Evolutionary conservation across 1,140 invertebrate genomes (phyloP).

Genomic region (Drosophila rhopaloa): DNA sequence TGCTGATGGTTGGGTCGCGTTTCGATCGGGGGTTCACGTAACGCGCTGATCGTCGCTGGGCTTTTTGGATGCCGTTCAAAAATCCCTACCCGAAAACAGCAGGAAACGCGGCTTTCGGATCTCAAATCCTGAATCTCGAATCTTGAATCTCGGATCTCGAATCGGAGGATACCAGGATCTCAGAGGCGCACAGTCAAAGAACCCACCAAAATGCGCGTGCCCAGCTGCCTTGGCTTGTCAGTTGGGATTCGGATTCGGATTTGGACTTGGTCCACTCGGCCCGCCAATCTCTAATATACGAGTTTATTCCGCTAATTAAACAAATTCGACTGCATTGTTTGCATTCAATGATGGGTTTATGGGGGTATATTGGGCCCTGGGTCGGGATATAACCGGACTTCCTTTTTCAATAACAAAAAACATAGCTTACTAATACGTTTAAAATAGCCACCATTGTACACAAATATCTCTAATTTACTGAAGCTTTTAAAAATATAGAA

Average conservation of each 20-base stretch:
- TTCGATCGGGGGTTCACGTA: slow-evolving; percentile 32
- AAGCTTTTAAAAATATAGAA: too few species aligned
- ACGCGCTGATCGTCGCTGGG: slow-evolving; percentile 31
- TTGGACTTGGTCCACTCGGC: slow-evolving; percentile 19
- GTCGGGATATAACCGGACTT: not conserved
- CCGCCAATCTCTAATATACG: slow-evolving; percentile 47
- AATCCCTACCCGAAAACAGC: slow-evolving; percentile 17
- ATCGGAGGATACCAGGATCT: not conserved
- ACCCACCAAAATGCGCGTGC: slow-evolving; percentile 51
- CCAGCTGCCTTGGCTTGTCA: slow-evolving; percentile 79
- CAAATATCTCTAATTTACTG: too few species aligned
- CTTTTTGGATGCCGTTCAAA: slow-evolving; percentile 65
- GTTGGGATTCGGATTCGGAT: not conserved
- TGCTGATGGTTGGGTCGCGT: slow-evolving; percentile 37
- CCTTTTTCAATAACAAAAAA: too few species aligned
- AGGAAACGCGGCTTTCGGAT: slow-evolving; percentile 8
- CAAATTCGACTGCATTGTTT: slow-evolving; percentile 72
- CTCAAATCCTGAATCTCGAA: too few species aligned
- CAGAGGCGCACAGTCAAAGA: not conserved
- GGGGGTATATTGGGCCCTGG: not conserved
- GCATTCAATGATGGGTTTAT: slow-evolving; percentile 8
- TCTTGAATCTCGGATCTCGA: too few species aligned
- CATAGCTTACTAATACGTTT: too few species aligned
- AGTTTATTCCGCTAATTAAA: slow-evolving; percentile 73
- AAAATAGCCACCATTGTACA: too few species aligned